Evolutionary conservation across 2,888 invertebrate species (phyloP), one percentile per base, ranked within the genome.

Genomic region (Tetheella fluctuosa): DNA sequence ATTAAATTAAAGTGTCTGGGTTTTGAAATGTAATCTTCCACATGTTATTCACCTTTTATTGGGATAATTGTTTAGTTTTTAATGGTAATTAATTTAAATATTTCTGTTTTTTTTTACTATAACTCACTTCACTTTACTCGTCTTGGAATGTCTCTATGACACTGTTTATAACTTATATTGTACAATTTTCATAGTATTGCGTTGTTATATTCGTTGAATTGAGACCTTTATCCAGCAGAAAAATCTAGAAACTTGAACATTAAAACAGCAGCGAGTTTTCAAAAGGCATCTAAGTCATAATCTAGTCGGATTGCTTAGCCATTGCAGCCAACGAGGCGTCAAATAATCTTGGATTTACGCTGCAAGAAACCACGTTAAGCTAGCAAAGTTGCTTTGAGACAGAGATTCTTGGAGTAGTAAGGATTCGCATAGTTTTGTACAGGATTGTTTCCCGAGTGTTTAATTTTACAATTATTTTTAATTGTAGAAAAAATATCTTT

Each of bases 301-400:
- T 70, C 70, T 60, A 61, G 61, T 62, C 63, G 68, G 65, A 69
- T 77, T 70, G 67, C 64, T 63, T 64, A 65, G 71, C 72, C 68
- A 71, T 77, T 67, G 67, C 59, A 70, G 65, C 69, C 75, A 75
- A 76, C 71, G 73, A 76, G 64, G 74, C 77, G 73, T 73, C 77
- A 75, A 75, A 77, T 77, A 81, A 77, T 68, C 79, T 71, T 68
- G 74, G 78, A 69, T 75, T 80, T 78, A 81, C 69, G 73, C 66
- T 64, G 67, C 68, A 71, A 62, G 64, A 65, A 73, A 68, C 71
- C 72, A 63, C 64, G 68, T 69, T 70, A 69, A 70, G 68, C 69
- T 68, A 66, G 70, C 64, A 63, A 70, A 77, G 70, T 68, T 65
- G 65, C 63, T 60, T 52, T 17, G n/a, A 58, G 25, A 62, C 30